Base-by-base conservation (phyloP, 2,888 invertebrate species). In the Tineola bisselliella region DNA sequence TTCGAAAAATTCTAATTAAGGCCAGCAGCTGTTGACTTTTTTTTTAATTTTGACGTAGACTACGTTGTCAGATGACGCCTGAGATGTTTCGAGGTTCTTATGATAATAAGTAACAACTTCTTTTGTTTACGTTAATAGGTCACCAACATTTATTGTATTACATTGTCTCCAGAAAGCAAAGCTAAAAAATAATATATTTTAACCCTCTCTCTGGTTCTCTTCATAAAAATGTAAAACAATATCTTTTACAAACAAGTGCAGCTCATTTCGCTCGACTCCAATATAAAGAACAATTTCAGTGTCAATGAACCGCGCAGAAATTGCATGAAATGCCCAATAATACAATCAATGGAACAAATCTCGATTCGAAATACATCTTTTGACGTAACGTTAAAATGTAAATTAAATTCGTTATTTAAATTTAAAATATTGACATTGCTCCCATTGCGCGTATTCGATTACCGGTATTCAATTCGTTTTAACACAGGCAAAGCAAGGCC, bases 1-100 rank as follows among this genome's bases (percentile, higher is more conserved):
- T 86, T 83, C 79, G 75, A 76, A 81, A 84, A 81, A 84, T 79
- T 84, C 80, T 86, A 84, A 84, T 86, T 84, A 86, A 78, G 77
- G 71, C 67, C 67, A 72, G 68, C 86, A 86, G 79, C 80, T 84
- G 86, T 78, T 76, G 48, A 48, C 48, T 61, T 62, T 62, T 76
- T 79, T 81, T 84, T 84, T 84, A 82, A 84, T 84, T 84, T 86
- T 73, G 77, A 65, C 74, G 69, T 68, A 73, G 74, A 80, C 77
- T 76, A 74, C 77, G 76, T 65, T 75, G 75, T 74, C 79, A 77
- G 81, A 77, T 80, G 81, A 71, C 81, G 78, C 73, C 67, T 70
- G 44, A 76, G 75, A 76, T 74, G 76, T 77, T 75, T 69, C 70
- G 64, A 66, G 64, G 67, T 68, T 70, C 72, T 71, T 71, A 71